Percentiles rank a stretch among this genome's conserved stretches.
These are phyloP conservation scores for Electrona antarctica DNA, from an alignment of 2,113 vertebrate genomes.

Conservation along the genomic window DNA sequence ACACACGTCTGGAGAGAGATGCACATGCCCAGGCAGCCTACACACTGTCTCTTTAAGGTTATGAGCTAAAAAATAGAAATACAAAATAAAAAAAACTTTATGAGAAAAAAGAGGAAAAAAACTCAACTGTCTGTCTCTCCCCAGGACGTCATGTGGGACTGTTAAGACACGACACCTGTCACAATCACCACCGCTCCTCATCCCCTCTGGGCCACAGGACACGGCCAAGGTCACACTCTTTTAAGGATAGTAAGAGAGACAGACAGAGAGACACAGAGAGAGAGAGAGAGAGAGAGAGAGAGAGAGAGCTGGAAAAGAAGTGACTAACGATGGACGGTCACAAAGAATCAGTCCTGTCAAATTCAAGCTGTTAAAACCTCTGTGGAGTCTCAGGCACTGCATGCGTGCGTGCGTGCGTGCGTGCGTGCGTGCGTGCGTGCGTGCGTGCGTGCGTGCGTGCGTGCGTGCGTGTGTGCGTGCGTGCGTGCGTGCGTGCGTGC, in stretches of 20 bases:
- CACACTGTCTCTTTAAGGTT: constrained; percentile 64
- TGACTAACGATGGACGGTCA: constrained; percentile 62
- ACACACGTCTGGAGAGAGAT: neutral
- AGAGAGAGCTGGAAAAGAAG: constrained; percentile 47
- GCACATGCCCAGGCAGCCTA: neutral
- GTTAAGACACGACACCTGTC: constrained; percentile 70
- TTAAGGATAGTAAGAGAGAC: constrained; percentile 21
- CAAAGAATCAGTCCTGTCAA: constrained; percentile 60
- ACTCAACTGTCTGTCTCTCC: constrained; percentile 63
- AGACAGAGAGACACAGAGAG: neutral
- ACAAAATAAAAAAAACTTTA: constrained; percentile 19
- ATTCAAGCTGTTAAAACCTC: constrained; percentile 47
- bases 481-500: neutral
- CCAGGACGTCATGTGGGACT: constrained; percentile 63
- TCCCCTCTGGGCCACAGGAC: constrained; percentile 59
- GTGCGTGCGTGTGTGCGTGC: constrained; percentile 5
- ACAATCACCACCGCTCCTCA: constrained; percentile 61
- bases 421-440: constrained; percentile 7
- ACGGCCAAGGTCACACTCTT: constrained; percentile 74
- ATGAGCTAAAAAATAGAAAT: constrained; percentile 39
- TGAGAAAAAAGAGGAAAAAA: neutral
- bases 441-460: neutral
- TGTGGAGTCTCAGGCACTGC: constrained; percentile 34
- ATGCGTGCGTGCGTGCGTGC: constrained; percentile 6
- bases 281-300: constrained; percentile 23